Evolutionary conservation across 2,113 vertebrate species (phyloP).

Genomic region (Clinocottus analis): DNA sequence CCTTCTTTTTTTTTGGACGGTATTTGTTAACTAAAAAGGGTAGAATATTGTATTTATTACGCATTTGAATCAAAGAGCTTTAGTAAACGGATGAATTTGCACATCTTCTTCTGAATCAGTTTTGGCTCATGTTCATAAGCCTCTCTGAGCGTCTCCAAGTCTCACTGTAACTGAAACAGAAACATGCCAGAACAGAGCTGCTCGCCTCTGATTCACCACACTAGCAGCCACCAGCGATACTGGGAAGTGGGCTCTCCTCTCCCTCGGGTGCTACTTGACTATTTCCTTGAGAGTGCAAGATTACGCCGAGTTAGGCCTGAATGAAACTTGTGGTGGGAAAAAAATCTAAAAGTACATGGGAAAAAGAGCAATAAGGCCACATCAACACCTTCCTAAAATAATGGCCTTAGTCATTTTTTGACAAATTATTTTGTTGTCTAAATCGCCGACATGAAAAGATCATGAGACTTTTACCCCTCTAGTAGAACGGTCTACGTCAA

Average conservation of each 20-base stretch:
- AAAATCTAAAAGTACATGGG: background rate
- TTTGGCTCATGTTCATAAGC: background rate
- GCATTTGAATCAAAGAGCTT: background rate
- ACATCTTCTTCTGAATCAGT: background rate
- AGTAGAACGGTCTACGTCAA: too few relatives aligned
- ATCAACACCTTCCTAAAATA: too few relatives aligned
- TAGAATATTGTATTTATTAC: background rate
- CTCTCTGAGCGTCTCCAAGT: background rate
- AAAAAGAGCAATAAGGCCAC: background rate
- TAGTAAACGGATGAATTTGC: background rate
- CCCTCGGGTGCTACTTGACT: background rate
- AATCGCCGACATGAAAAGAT: too few relatives aligned
- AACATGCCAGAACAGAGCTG: conserved; percentile 16
- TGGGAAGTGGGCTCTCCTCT: background rate
- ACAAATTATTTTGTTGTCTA: too few relatives aligned
- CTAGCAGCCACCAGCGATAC: background rate
- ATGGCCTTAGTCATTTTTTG: too few relatives aligned
- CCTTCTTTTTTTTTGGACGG: background rate
- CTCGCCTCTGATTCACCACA: conserved; percentile 7
- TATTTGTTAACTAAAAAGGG: background rate
- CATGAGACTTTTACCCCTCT: too few relatives aligned
- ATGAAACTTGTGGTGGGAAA: background rate
- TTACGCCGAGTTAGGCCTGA: background rate
- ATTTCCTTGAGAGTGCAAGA: background rate
- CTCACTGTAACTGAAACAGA: background rate